phyloP scores from a whole-genome alignment of 2,888 invertebrate species.

The Keiferia lycopersicella region DNA sequence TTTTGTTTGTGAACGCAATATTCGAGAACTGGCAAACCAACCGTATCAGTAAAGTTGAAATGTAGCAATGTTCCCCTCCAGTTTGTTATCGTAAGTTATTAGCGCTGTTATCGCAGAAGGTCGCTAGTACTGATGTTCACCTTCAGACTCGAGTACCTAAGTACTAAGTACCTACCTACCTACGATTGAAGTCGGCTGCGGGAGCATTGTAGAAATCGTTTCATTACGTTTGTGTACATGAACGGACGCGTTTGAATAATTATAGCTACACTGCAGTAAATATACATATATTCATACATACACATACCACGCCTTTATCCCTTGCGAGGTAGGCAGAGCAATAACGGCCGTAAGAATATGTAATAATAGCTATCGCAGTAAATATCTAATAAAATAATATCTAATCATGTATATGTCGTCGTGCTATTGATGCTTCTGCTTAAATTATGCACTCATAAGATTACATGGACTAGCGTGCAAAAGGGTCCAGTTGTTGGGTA shows the following conservation, averaged over 20 bases:
- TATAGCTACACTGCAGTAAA: too few species aligned
- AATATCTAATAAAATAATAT: not conserved
- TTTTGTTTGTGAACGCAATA: not conserved
- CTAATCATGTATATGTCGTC: not conserved
- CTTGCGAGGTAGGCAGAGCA: too few species aligned
- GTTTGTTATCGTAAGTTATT: conserved; percentile 41
- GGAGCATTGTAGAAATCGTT: conserved; percentile 24
- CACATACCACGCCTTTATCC: too few species aligned
- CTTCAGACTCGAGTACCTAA: conserved; percentile 37
- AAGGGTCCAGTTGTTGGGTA: too few species aligned
- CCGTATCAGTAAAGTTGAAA: conserved; percentile 10
- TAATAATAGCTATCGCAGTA: conserved; percentile 9
- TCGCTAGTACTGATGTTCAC: conserved; percentile 48
- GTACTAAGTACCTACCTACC: conserved; percentile 20
- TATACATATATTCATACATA: too few species aligned
- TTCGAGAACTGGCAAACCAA: not conserved
- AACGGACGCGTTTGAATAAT: conserved; percentile 1
- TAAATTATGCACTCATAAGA: not conserved
- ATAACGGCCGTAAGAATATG: too few species aligned
- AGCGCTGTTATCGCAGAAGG: conserved; percentile 55
- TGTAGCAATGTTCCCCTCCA: not conserved
- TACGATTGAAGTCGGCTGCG: conserved; percentile 27
- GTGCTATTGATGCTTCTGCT: not conserved
- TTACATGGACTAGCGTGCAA: too few species aligned
- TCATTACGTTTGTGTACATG: conserved; percentile 5